These are phyloP conservation scores for Cylloceria caligata DNA, from an alignment of 2,888 invertebrate species.

Conservation along the genomic window DNA sequence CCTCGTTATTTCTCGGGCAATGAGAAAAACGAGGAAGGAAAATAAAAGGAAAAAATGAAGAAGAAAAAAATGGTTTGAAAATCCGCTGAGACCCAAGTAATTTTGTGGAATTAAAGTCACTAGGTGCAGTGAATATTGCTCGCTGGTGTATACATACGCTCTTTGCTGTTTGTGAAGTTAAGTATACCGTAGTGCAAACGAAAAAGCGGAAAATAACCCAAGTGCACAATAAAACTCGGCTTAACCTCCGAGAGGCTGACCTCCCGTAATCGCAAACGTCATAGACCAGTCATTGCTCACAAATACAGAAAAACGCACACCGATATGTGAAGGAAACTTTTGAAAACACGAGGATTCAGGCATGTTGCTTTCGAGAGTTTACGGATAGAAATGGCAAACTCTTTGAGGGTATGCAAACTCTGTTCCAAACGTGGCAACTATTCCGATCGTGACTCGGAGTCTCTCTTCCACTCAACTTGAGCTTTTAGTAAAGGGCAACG, in stretches of 20 bases:
- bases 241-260: slow-evolving; percentile 55
- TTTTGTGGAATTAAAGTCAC: slow-evolving; percentile 65
- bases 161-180: slow-evolving; percentile 10
- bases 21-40: slow-evolving; percentile 14
- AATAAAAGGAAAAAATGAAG: slow-evolving; percentile 8
- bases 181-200: slow-evolving; percentile 27
- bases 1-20: slow-evolving; percentile 29
- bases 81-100: slow-evolving; percentile 52
- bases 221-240: slow-evolving; percentile 66
- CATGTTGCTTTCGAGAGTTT: slow-evolving; percentile 14
- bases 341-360: slow-evolving; percentile 23
- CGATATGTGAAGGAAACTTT: slow-evolving; percentile 4
- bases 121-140: slow-evolving; percentile 35
- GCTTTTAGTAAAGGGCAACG: not conserved
- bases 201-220: slow-evolving; percentile 51
- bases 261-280: slow-evolving; percentile 48
- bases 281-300: slow-evolving; percentile 22
- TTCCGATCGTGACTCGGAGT: not conserved
- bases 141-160: slow-evolving; percentile 22
- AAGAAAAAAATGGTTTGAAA: slow-evolving; percentile 21
- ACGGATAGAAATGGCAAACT: slow-evolving; percentile 2
- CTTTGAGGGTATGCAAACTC: slow-evolving; percentile 31
- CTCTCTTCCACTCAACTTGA: not conserved
- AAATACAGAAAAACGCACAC: slow-evolving; percentile 4
- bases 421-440: slow-evolving; percentile 2